Percentiles rank a stretch among this genome's conserved stretches.
Conservation (phyloP, 2,888 invertebrate species). For the Orchesellides sinensis region DNA sequence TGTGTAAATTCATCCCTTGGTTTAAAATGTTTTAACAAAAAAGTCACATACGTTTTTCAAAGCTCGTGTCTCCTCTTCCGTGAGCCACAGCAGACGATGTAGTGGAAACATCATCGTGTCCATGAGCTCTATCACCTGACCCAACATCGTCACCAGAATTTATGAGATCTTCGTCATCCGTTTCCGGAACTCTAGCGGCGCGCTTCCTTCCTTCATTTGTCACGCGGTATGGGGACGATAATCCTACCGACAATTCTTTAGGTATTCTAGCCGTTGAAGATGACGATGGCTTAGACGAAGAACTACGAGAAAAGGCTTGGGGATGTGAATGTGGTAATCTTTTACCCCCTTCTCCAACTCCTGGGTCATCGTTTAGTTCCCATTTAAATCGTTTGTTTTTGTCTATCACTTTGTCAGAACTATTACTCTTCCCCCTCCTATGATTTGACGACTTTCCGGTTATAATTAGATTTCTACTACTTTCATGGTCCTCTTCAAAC, state of each 20-base stretch:
- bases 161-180: constrained; percentile 72
- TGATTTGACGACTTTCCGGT: constrained; percentile 38
- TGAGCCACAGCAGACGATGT: not conserved
- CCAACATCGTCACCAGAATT: constrained; percentile 65
- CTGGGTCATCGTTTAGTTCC: constrained; percentile 26
- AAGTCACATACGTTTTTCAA: constrained; percentile 60
- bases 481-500: constrained; percentile 71
- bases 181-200: constrained; percentile 43
- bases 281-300: constrained; percentile 9
- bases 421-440: not conserved
- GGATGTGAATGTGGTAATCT: constrained; percentile 13
- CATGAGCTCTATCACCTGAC: constrained; percentile 29
- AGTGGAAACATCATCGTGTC: not conserved
- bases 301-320: constrained; percentile 17
- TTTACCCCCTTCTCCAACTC: constrained; percentile 9
- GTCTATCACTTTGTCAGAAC: constrained; percentile 13
- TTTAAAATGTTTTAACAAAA: constrained; percentile 19
- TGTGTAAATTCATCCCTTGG: not conserved
- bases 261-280: constrained; percentile 37
- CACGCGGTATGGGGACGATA: constrained; percentile 21
- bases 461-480: constrained; percentile 63
- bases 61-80: constrained; percentile 48
- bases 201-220: constrained; percentile 41
- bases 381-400: constrained; percentile 51
- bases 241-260: constrained; percentile 32